Percentiles rank a stretch among this genome's conserved stretches.
Evolutionary conservation across 2,113 vertebrate species (phyloP).

Genomic region (Collichthys lucidus): DNA sequence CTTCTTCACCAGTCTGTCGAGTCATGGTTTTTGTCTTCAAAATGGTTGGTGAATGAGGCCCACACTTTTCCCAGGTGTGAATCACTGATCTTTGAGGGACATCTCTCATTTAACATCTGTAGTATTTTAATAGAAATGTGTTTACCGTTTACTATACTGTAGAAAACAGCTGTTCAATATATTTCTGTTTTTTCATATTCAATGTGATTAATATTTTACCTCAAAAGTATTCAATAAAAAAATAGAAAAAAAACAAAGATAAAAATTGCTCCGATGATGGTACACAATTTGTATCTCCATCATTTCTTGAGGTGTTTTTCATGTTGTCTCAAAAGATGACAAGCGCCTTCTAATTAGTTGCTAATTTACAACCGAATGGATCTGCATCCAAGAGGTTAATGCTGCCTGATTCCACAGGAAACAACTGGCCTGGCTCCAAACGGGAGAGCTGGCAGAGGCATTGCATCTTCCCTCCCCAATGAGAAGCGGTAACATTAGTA

Average conservation of each 20-base stretch:
- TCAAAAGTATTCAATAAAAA: neutral
- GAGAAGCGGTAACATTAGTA: conserved; percentile 72
- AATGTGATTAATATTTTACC: neutral
- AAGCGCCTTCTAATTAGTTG: conserved; percentile 76
- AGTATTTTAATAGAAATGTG: too few relatives aligned
- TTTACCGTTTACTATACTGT: neutral
- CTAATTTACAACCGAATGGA: conserved; percentile 76
- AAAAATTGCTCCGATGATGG: neutral
- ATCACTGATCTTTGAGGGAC: too few relatives aligned
- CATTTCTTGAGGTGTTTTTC: conserved; percentile 59
- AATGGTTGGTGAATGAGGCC: too few relatives aligned
- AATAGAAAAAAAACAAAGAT: neutral
- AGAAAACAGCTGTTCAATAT: neutral
- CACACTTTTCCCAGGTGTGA: too few relatives aligned
- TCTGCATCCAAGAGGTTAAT: conserved; percentile 79
- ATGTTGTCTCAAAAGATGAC: conserved; percentile 59
- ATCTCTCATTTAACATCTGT: too few relatives aligned
- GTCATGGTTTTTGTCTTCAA: too few relatives aligned
- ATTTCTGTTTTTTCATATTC: neutral
- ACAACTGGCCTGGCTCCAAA: conserved; percentile 73
- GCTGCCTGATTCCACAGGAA: conserved; percentile 69
- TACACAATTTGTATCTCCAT: conserved; percentile 3
- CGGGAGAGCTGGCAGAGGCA: conserved; percentile 44
- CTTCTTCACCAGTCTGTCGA: too few relatives aligned
- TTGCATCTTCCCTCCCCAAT: conserved; percentile 59